Conservation (phyloP, 2,797 vertebrate species). For the Notolepis coatsorum region DNA sequence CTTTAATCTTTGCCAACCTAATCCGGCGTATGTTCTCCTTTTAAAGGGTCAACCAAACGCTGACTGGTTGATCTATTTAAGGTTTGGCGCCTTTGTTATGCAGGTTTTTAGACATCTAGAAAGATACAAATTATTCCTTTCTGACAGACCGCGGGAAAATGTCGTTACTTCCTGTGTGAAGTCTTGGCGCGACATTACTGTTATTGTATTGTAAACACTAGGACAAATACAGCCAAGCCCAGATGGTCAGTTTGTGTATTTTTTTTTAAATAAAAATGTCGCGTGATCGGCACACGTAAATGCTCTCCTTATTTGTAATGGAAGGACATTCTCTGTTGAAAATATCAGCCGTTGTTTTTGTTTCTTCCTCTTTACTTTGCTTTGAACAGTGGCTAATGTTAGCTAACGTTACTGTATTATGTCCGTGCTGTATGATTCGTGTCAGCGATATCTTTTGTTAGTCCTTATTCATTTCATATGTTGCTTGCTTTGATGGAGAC, state of each 20-base stretch:
- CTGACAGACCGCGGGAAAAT: constrained; percentile 83
- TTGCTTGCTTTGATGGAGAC: too few species aligned
- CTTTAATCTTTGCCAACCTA: not conserved
- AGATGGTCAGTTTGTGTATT: not conserved
- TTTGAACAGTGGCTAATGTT: too few species aligned
- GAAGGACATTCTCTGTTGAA: too few species aligned
- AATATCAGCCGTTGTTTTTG: too few species aligned
- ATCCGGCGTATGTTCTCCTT: too few species aligned
- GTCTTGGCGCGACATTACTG: constrained; percentile 77
- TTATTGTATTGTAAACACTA: constrained; percentile 65
- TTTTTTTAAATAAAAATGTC: fast-evolving
- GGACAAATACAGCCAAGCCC: constrained; percentile 3
- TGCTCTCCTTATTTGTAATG: too few species aligned
- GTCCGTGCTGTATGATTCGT: too few species aligned
- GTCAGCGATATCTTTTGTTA: too few species aligned
- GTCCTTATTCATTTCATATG: too few species aligned
- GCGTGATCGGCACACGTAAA: not conserved
- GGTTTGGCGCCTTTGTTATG: not conserved
- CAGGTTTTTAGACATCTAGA: not conserved
- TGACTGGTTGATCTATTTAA: not conserved
- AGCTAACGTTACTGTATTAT: too few species aligned
- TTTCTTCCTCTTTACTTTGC: too few species aligned
- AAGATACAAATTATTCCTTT: constrained; percentile 9
- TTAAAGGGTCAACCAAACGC: not conserved
- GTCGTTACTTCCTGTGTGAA: constrained; percentile 79